Conservation (phyloP, 2,797 vertebrate species). For the Melanotaenia maccullochi region DNA sequence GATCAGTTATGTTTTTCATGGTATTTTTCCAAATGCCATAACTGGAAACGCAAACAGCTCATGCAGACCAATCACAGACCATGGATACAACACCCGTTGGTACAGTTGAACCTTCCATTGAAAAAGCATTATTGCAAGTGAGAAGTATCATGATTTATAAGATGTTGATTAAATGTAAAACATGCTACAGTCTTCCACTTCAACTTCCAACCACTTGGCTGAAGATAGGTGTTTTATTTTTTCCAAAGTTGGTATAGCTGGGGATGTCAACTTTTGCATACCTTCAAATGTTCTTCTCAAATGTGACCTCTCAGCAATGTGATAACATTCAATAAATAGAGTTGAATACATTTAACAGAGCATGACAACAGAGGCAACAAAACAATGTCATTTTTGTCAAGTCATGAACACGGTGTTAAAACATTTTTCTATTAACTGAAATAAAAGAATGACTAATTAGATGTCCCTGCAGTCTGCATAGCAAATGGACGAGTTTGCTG, state of each 20-base stretch:
- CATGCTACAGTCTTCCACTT: neutral
- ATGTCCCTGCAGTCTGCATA: conserved; percentile 25
- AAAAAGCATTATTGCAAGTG: neutral
- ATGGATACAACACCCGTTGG: neutral
- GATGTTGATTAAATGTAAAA: neutral
- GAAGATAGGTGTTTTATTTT: neutral
- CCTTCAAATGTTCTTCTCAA: neutral
- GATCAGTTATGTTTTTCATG: too few relatives aligned
- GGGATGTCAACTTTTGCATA: neutral
- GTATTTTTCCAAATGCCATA: neutral
- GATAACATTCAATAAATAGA: neutral
- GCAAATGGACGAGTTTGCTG: conserved; percentile 1
- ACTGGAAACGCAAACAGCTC: neutral
- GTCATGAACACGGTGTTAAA: neutral
- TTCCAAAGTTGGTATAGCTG: neutral
- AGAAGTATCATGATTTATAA: neutral
- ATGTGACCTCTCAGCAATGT: neutral
- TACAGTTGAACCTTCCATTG: neutral
- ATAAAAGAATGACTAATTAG: conserved; percentile 15
- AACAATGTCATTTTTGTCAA: neutral
- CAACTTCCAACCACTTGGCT: neutral
- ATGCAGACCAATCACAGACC: neutral
- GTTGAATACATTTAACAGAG: too few relatives aligned
- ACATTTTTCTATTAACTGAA: neutral
- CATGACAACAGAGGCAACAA: neutral